Conservation (phyloP, 2,888 invertebrate species). For the Calameuta idolon region DNA sequence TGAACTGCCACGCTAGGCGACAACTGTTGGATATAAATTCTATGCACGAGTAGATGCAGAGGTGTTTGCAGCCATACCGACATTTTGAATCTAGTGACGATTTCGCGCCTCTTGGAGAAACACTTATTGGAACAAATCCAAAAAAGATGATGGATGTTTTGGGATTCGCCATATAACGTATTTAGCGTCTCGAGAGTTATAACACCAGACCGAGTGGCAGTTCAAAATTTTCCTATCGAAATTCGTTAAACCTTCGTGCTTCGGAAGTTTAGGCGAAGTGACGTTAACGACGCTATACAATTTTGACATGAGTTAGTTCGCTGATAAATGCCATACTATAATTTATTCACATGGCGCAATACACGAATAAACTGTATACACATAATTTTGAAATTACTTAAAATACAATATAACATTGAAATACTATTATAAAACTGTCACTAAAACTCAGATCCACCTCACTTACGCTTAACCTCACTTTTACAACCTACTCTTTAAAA, state of each 20-base stretch:
- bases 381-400: neutral
- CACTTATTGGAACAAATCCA: neutral
- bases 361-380: neutral
- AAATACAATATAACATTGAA: neutral
- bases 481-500: neutral
- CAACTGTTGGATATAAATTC: constrained; percentile 6
- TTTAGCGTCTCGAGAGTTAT: neutral
- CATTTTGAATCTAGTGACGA: neutral
- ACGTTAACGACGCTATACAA: neutral
- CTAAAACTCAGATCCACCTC: neutral
- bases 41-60: constrained; percentile 2
- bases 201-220: neutral
- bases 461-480: neutral
- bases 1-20: neutral
- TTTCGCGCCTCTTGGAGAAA: constrained; percentile 1
- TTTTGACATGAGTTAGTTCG: neutral
- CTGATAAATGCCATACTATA: neutral
- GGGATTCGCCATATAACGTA: neutral
- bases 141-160: neutral
- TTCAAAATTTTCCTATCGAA: neutral
- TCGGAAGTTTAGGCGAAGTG: neutral
- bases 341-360: neutral
- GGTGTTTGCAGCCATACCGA: neutral
- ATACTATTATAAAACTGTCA: neutral
- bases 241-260: neutral